phyloP scores from a whole-genome alignment of 2,113 vertebrate genomes.

The Abramis brama region DNA sequence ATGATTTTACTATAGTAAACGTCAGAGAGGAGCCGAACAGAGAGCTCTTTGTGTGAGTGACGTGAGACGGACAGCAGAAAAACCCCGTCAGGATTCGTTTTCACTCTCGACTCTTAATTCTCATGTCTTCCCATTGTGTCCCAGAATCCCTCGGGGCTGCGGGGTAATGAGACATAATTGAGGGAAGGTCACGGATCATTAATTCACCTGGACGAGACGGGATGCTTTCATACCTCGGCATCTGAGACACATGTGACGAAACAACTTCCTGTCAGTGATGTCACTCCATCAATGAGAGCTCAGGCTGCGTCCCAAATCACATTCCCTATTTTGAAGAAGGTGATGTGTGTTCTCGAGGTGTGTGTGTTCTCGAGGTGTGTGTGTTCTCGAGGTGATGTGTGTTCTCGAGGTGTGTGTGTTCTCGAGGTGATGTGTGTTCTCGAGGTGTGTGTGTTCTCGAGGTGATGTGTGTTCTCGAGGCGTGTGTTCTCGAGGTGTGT shows the following conservation, averaged over 20 bases:
- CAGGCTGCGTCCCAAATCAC: too few relatives aligned
- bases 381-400: too few relatives aligned
- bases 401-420: too few relatives aligned
- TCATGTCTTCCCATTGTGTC: slow-evolving; percentile 71
- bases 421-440: too few relatives aligned
- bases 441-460: too few relatives aligned
- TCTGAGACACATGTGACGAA: background rate
- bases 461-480: too few relatives aligned
- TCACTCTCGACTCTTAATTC: slow-evolving; percentile 63
- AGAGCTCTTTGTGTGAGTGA: slow-evolving; percentile 65
- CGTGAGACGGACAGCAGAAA: slow-evolving; percentile 40
- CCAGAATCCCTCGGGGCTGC: slow-evolving; percentile 65
- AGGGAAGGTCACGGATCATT: slow-evolving; percentile 79
- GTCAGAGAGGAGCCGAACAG: slow-evolving; percentile 40
- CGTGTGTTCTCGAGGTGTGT: too few relatives aligned
- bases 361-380: too few relatives aligned
- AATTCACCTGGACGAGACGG: slow-evolving; percentile 77
- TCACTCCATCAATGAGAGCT: background rate
- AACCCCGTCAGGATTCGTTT: slow-evolving; percentile 65
- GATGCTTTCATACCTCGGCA: slow-evolving; percentile 69
- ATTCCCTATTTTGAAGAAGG: too few relatives aligned
- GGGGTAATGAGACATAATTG: slow-evolving; percentile 80
- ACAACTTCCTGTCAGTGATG: background rate
- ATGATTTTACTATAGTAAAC: background rate
- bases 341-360: too few relatives aligned